Evolutionary conservation across 2,797 vertebrate species (phyloP).

Genomic region (Steatocranus sp.): DNA sequence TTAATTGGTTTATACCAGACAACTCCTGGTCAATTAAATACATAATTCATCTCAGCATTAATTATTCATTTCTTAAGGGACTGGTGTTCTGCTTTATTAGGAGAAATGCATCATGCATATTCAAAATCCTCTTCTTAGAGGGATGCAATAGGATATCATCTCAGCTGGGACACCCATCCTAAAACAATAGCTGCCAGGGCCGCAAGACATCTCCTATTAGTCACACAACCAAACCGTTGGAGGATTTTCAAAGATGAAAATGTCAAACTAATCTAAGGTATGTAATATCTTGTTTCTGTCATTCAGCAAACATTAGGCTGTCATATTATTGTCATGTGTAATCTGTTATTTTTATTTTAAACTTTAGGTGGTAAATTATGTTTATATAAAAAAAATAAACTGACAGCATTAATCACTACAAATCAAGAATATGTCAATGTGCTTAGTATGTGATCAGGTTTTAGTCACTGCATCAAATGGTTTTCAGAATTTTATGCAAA

Average conservation of each 20-base stretch:
- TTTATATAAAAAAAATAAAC: neutral
- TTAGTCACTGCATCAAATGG: neutral
- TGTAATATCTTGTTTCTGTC: conserved; percentile 23
- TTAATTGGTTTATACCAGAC: conserved; percentile 69
- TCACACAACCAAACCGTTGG: conserved; percentile 15
- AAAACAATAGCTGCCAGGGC: conserved; percentile 43
- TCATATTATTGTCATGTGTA: neutral
- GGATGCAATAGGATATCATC: conserved; percentile 44
- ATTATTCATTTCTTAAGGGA: conserved; percentile 73
- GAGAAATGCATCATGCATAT: conserved; percentile 65
- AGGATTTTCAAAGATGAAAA: conserved; percentile 29
- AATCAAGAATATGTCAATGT: neutral
- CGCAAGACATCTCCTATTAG: conserved; percentile 50
- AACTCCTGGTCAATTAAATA: conserved; percentile 72
- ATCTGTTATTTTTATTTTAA: conserved; percentile 9
- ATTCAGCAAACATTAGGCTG: neutral
- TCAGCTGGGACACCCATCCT: conserved; percentile 35
- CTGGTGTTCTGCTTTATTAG: conserved; percentile 60
- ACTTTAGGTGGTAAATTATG: neutral
- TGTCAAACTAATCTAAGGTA: conserved; percentile 7
- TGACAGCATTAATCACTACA: neutral
- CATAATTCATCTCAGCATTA: conserved; percentile 74
- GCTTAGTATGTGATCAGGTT: neutral
- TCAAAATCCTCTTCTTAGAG: conserved; percentile 52
- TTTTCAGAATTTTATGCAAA: neutral